Percentiles rank a stretch among this genome's conserved stretches.
Evolutionary conservation across 2,113 vertebrate species (phyloP).

Genomic region (Apodemus speciosus): DNA sequence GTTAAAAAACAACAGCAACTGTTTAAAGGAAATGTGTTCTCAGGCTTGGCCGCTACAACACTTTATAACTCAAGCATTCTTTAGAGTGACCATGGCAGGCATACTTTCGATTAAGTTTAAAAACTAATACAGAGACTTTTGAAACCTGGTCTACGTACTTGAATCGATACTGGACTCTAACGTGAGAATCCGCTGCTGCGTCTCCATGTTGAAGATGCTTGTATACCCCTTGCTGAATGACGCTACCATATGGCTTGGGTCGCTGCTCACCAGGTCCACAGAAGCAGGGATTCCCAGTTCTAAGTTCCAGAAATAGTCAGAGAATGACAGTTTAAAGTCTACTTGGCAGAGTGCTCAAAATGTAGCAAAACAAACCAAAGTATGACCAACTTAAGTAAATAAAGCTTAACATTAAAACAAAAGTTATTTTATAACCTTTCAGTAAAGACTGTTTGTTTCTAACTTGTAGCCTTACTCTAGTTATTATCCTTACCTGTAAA

Average conservation of each 20-base stretch:
- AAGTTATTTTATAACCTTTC: constrained; percentile 3
- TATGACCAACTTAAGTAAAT: constrained; percentile 30
- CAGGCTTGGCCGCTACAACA: not conserved
- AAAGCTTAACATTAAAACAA: not conserved
- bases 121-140: not conserved
- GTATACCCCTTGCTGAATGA: constrained; percentile 95
- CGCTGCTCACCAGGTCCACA: constrained; percentile 97
- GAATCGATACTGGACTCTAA: constrained; percentile 91
- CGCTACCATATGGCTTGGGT: constrained; percentile 96
- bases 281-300: constrained; percentile 96
- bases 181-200: constrained; percentile 93
- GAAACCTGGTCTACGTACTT: constrained; percentile 85
- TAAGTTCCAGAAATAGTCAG: constrained; percentile 79
- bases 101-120: constrained; percentile 40
- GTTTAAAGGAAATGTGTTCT: constrained; percentile 40
- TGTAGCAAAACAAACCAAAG: not conserved
- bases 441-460: constrained; percentile 15
- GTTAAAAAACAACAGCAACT: not conserved
- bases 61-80: constrained; percentile 41
- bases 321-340: constrained; percentile 17
- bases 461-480: not conserved
- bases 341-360: constrained; percentile 21
- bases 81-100: constrained; percentile 2
- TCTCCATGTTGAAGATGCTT: constrained; percentile 98
- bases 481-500: constrained; percentile 43